These are phyloP conservation scores for Bagarius yarrelli DNA, from an alignment of 2,113 vertebrate species.

Conservation along the genomic window DNA sequence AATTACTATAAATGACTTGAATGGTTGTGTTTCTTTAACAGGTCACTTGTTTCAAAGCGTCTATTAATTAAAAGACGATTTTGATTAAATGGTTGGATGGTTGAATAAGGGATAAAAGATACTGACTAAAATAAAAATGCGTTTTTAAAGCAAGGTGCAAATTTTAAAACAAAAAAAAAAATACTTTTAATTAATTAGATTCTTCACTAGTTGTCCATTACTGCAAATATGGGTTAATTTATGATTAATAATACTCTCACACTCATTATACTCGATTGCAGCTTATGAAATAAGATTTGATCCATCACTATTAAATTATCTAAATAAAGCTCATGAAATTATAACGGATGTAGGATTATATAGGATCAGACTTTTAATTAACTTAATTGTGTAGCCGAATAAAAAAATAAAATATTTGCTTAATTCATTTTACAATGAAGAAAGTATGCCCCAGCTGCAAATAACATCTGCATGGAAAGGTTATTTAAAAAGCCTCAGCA, in stretches of 20 bases:
- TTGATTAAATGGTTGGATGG: not conserved
- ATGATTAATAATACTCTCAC: too few relatives aligned
- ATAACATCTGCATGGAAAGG: too few relatives aligned
- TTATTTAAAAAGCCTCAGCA: not conserved
- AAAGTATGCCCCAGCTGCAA: not conserved
- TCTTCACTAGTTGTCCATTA: too few relatives aligned
- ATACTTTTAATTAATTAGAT: too few relatives aligned
- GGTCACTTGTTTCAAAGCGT: not conserved
- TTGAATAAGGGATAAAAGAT: not conserved
- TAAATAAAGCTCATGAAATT: not conserved
- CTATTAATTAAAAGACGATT: slow-evolving; percentile 20
- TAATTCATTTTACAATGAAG: not conserved
- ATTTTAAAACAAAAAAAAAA: not conserved
- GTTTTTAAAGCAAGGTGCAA: too few relatives aligned
- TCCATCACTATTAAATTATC: not conserved
- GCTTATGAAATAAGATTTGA: not conserved
- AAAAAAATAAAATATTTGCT: not conserved
- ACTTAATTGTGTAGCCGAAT: not conserved
- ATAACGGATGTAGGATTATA: not conserved
- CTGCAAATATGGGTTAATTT: too few relatives aligned
- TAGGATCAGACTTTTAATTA: not conserved
- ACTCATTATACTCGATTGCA: too few relatives aligned
- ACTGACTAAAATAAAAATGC: not conserved
- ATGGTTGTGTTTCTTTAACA: not conserved
- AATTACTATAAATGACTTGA: slow-evolving; percentile 22